phyloP scores from a whole-genome alignment of 92 coral and sea anemone species.

The Galaxea fascicularis region DNA sequence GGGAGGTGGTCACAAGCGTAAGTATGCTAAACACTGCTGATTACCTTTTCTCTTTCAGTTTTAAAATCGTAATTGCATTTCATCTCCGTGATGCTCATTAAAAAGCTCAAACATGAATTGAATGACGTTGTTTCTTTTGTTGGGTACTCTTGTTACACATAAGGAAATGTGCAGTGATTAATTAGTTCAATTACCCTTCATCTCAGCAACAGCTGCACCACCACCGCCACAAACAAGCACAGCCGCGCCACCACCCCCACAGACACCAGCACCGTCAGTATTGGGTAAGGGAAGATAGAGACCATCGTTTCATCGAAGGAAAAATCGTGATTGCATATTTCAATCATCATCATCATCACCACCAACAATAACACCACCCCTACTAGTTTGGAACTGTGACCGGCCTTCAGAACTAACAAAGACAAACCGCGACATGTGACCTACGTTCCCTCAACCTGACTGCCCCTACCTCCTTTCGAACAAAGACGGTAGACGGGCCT shows the following conservation, averaged over 20 bases:
- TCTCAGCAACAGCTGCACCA: conserved; percentile 42
- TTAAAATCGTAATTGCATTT: neutral
- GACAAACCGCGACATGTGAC: no score
- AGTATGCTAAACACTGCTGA: neutral
- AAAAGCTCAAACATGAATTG: no score
- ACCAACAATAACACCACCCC: no score
- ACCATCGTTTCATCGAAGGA: neutral
- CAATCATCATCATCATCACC: no score
- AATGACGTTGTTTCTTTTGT: neutral
- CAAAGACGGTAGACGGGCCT: no score
- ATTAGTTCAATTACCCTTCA: neutral
- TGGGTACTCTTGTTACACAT: neutral
- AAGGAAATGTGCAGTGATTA: neutral
- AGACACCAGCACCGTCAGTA: conserved; percentile 33
- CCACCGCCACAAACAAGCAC: conserved; percentile 35
- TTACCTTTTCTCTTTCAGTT: neutral
- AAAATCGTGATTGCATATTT: no score
- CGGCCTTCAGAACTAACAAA: no score
- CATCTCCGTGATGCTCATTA: no score
- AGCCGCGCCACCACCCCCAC: conserved; percentile 20
- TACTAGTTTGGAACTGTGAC: no score
- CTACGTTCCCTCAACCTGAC: no score
- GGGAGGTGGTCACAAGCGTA: conserved; percentile 30
- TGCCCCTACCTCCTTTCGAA: no score
- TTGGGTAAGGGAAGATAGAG: conserved; percentile 16